phyloP scores from a whole-genome alignment of 1,140 invertebrate genomes.

The Aphaenogaster floridana region DNA sequence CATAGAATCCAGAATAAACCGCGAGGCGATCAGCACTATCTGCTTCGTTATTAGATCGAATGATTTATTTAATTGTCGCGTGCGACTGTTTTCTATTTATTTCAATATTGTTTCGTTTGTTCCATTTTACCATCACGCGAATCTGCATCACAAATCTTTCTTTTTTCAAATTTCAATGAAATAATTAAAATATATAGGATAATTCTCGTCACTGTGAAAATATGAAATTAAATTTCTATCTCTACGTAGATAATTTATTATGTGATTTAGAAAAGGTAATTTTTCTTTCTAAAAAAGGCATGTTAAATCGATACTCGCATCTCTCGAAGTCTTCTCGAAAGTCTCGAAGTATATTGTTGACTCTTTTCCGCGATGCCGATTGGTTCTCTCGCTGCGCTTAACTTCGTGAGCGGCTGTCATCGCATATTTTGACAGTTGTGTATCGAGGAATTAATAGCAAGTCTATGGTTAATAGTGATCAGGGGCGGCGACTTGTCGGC shows the following conservation, averaged over 20 bases:
- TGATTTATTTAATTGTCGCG: conserved; percentile 30
- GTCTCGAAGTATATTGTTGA: no score
- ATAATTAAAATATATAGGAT: conserved; percentile 13
- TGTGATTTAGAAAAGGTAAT: not conserved
- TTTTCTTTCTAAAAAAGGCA: no score
- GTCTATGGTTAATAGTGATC: no score
- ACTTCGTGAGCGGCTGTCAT: no score
- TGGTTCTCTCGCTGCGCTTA: no score
- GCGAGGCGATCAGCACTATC: not conserved
- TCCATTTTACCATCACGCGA: not conserved
- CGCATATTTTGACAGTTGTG: no score
- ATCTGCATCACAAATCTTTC: not conserved
- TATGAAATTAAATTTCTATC: conserved; percentile 6
- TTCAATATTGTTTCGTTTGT: conserved; percentile 12
- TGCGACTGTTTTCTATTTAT: not conserved
- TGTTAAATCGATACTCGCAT: no score
- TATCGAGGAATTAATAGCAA: no score
- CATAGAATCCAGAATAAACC: conserved; percentile 28
- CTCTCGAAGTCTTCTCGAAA: no score
- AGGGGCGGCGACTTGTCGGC: no score
- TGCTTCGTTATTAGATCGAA: conserved; percentile 18
- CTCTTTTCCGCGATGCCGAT: no score
- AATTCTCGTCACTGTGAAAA: not conserved
- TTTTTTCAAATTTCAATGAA: not conserved
- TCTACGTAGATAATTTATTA: not conserved